These are phyloP conservation scores for Drosophila truncata DNA, from an alignment of 1,140 invertebrate genomes.

Conservation along the genomic window DNA sequence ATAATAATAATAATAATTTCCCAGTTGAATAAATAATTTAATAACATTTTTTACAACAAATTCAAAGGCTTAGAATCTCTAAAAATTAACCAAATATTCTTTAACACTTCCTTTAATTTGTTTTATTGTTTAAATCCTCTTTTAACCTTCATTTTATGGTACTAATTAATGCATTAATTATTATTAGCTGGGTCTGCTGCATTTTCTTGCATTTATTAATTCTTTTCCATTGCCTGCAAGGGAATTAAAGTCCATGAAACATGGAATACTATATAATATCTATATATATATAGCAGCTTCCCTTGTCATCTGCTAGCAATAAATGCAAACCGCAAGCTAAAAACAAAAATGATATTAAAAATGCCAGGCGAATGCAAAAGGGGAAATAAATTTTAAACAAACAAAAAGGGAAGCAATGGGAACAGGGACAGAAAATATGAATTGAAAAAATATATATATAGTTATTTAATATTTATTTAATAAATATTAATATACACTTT, in stretches of 20 bases:
- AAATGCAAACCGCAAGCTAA: constrained; percentile 49
- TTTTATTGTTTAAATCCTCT: neutral
- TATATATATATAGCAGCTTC: neutral
- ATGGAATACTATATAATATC: neutral
- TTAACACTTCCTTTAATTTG: rapidly evolving
- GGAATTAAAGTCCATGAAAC: constrained; percentile 13
- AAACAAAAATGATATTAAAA: constrained; percentile 12
- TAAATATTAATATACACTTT: neutral
- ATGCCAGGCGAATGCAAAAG: neutral
- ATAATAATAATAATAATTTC: too few species aligned
- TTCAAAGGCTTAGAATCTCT: neutral
- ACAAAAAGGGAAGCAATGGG: constrained; percentile 18
- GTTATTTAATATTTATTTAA: too few species aligned
- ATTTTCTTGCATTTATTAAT: constrained; percentile 8
- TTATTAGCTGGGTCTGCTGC: neutral
- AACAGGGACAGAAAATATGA: neutral
- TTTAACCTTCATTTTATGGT: neutral
- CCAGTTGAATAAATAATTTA: too few species aligned
- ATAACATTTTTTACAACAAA: neutral
- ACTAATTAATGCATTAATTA: constrained; percentile 1
- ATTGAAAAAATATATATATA: neutral
- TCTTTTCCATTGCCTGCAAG: neutral
- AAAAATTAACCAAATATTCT: neutral
- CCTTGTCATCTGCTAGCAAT: constrained; percentile 65
- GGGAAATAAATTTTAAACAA: constrained; percentile 48